Base-by-base conservation (phyloP, 2,113 vertebrate species). In the Prietella phreatophila region DNA sequence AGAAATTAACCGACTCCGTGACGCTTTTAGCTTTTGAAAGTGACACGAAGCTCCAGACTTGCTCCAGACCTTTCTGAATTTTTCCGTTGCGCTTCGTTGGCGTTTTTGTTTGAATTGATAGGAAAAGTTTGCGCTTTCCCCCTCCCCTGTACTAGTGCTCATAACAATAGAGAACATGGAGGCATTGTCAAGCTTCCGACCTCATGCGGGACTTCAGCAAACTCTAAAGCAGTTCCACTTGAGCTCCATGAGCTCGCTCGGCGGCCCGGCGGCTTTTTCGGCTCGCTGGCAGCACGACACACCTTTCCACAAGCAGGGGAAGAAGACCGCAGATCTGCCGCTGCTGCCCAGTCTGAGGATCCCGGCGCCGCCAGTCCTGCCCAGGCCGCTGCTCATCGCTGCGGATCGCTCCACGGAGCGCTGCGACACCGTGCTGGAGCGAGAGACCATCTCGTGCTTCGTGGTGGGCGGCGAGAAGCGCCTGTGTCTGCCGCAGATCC, bases 191-290 rank as follows among this genome's bases (percentile, higher is more conserved):
- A 96, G 97, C 95, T 99, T 99, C 91, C 98, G 98, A 94, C 97
- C 97, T 89, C 98, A 99, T 94, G 97, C 98, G 86, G 97, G 98
- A 95, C 96, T 99, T 93, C 97, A 99, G 93, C 98, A 98, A 96
- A 99, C 98, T 96, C 95, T 99, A 92, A 97, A 98, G 95, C 98
- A 99, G 97, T 99, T 99, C 92, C 97, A 99, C 91, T 94, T 99
- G 95, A 99, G 98, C 94, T 99, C 97, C 94, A 98, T 97, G 97
- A 97, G 96, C 95, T 99, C 98, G 5, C 95, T 99, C 91, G 98
- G 98, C 73, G 98, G 98, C 89, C 98, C 98, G 92, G 98, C 98
- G 20, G 97, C 98, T 87, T 99, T 99, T 94, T 99, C 97, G 63
- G 98, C 98, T 69, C 97, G 98, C 89, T 99, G 98, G 98, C 97